Conservation (phyloP, 2,797 vertebrate genomes). For the Meriones psammophilus region DNA sequence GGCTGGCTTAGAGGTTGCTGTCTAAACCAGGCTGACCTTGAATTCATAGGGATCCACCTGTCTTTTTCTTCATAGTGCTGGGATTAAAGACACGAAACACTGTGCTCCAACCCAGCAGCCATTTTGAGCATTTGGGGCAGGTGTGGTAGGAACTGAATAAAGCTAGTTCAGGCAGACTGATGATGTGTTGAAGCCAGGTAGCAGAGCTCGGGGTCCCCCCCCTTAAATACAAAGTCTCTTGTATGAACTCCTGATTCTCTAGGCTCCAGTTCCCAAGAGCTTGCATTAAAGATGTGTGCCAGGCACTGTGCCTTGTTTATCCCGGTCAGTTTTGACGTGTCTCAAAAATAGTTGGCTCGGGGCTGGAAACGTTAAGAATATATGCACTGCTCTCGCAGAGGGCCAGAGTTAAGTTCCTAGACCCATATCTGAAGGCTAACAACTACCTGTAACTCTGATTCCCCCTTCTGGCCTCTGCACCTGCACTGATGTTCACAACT, state of each 20-base stretch:
- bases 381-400: not conserved
- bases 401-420: not conserved
- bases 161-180: not conserved
- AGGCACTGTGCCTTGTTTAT: not conserved
- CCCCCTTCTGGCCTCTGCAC: not conserved
- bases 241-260: not conserved
- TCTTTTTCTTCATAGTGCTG: not conserved
- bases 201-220: not conserved
- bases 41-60: not conserved
- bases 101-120: not conserved
- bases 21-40: not conserved
- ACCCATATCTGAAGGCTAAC: not conserved
- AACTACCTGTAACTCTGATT: not conserved
- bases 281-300: not conserved
- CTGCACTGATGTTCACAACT: not conserved
- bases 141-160: not conserved
- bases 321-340: not conserved
- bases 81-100: not conserved
- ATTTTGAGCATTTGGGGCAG: not conserved
- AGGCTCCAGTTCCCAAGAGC: not conserved
- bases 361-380: not conserved
- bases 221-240: not conserved
- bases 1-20: not conserved
- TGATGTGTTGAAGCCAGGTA: not conserved
- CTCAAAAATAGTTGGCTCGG: not conserved